Base-by-base conservation (phyloP, 2,113 vertebrate species). In the Siphamia tubifer region DNA sequence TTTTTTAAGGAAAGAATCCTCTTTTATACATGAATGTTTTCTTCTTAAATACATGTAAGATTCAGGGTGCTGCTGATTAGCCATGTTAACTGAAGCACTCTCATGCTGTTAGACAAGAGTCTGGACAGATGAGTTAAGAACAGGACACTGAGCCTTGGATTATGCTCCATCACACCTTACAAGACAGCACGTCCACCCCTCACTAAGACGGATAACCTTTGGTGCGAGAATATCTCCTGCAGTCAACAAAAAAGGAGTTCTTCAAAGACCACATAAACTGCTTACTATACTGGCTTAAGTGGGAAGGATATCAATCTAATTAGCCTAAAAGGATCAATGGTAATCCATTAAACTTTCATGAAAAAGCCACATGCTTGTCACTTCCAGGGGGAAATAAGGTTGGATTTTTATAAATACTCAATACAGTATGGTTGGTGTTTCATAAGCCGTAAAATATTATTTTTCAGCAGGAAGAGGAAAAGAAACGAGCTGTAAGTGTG, bases 381-480 rank as follows among this genome's bases (percentile, higher is more conserved):
- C 16, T 0, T 45, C 47, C 54, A 52, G 42, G 58, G 21, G 30
- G 49, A 69, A 70, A 64, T 38, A 38, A 15, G 21, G 66, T 25
- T 28, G 12, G 36, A 43, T 63, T 28, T 52, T 32, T 36, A 32
- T 47, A 70, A 51, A 55, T 58, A n/a, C 56, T 55, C 36, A n/a
- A 11, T 60, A 35, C 43, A 11, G 16, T 13, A 2, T 53, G 35
- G 23, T 17, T 17, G 32, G 57, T 48, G 34, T 81, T 85, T 81
- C 57, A 66, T 39, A 47, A 81, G 63, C 20, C 24, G 9, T 68
- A 24, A 73, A 68, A 61, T 44, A 9, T 73, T 67, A 35, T 92
- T 94, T 93, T 81, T 89, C 91, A 93, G 91, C 92, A 96, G 94
- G 95, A 96, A 89, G 95, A 97, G 90, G 94, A 98, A 86, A 68